Evolutionary conservation across 1,140 invertebrate genomes (phyloP).

Genomic region (Aphelinus certus): DNA sequence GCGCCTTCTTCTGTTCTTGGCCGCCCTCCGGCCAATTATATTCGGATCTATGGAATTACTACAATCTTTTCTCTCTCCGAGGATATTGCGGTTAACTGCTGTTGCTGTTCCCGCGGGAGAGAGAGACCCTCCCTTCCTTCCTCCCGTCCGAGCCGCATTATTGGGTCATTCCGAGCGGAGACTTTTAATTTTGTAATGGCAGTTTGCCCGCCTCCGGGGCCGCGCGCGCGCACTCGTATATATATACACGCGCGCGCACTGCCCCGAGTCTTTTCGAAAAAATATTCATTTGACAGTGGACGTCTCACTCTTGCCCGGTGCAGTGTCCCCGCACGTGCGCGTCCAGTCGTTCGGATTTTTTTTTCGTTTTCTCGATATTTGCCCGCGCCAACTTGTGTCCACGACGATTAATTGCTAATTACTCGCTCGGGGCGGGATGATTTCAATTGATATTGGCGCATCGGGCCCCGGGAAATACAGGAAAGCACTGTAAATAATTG

Average conservation of each 20-base stretch:
- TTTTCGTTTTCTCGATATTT: background rate
- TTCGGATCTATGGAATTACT: slow-evolving; percentile 58
- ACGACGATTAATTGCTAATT: background rate
- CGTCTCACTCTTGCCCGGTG: slow-evolving; percentile 14
- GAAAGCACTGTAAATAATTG: too few species aligned
- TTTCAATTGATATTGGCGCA: too few species aligned
- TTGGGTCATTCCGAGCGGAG: slow-evolving; percentile 25
- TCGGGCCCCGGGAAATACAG: too few species aligned
- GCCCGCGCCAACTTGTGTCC: too few species aligned
- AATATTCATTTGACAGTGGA: too few species aligned
- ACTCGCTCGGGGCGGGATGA: background rate
- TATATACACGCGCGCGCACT: too few species aligned
- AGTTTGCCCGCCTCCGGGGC: slow-evolving; percentile 7
- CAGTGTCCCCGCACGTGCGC: background rate
- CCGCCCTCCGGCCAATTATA: slow-evolving; percentile 53
- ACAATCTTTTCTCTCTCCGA: slow-evolving; percentile 47
- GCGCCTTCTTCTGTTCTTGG: slow-evolving; percentile 41
- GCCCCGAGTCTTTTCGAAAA: too few species aligned
- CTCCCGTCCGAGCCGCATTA: background rate
- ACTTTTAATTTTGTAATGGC: slow-evolving; percentile 57
- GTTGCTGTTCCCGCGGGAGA: slow-evolving; percentile 39
- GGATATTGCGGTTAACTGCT: slow-evolving; percentile 52
- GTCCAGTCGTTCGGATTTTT: background rate
- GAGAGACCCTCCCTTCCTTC: background rate
- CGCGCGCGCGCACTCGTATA: background rate